Base-by-base conservation (phyloP, 2,113 vertebrate species). In the Coregonus clupeaformis region DNA sequence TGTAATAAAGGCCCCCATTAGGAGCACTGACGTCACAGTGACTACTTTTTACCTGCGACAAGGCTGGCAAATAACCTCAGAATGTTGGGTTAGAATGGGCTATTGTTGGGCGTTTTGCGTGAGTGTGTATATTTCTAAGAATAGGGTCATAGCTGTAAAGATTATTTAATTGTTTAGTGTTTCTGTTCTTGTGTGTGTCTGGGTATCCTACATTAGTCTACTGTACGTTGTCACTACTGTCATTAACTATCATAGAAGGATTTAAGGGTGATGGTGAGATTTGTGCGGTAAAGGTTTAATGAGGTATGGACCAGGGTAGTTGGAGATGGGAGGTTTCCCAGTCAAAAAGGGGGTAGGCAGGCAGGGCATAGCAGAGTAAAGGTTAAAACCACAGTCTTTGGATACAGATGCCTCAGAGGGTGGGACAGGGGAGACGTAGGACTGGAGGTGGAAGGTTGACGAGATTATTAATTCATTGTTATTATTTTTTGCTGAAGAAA, bases 391-490 rank as follows among this genome's bases (percentile, higher is more conserved):
- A 60, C 20, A 60, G 57, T 60, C 18, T 60, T 60, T 24, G 18
- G 57, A 22, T 22, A 60, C n/a, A 22, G 57, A 24, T 60, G n/a
- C 16, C 16, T 52, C 13, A 22, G 57, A 60, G 57, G 47, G 49
- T 52, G 49, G 16, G 49, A 52, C 29, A 6, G 30, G 16, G 65
- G 65, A 7, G 57, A 60, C n/a, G 7, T 18, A 20, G 30, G 65
- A 20, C 1, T 16, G 65, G 65, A n/a, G 22, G 22, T 64, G 62
- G 27, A 11, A 16, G 63, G 64, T 18, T 52, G 30, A 67, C 5
- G 20, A 67, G 65, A 67, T 67, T 67, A 20, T 67, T 32, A 36
- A 65, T 30, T 27, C 30, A 67, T 32, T 67, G 16, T 67, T 67
- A 36, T 66, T 66, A 2, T 30, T 42, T 32, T 9, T 36, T 67